Evolutionary conservation across 2,113 vertebrate species (phyloP).

Genomic region (Eurystomus gularis): DNA sequence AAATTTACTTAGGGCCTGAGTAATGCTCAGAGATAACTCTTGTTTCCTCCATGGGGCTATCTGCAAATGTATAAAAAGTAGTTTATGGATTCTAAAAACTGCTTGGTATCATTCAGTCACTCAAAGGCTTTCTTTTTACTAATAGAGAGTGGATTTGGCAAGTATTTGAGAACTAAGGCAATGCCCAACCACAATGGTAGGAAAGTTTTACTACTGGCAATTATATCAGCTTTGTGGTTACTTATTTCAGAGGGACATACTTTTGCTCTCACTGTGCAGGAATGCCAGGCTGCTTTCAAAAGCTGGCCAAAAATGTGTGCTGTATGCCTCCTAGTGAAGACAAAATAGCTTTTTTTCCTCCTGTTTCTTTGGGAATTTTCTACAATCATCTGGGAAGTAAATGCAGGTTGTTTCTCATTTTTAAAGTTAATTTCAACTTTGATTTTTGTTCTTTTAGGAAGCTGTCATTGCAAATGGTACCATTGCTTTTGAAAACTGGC

Average conservation of each 20-base stretch:
- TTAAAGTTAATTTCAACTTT: not conserved
- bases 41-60: not conserved
- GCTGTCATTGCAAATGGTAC: slow-evolving; percentile 85
- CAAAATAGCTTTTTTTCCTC: not conserved
- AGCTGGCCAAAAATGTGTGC: not conserved
- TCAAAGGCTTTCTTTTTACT: not conserved
- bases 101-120: not conserved
- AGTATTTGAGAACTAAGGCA: not conserved
- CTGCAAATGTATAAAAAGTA: not conserved
- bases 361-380: not conserved
- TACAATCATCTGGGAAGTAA: not conserved
- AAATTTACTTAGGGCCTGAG: not conserved
- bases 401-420: not conserved
- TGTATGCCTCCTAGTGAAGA: not conserved
- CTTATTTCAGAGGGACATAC: not conserved
- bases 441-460: slow-evolving; percentile 75
- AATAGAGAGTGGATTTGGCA: not conserved
- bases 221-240: not conserved
- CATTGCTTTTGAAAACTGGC: slow-evolving; percentile 86
- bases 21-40: not conserved
- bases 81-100: not conserved
- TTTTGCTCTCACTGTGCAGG: not conserved
- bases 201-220: not conserved
- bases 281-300: not conserved
- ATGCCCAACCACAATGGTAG: not conserved